phyloP scores from a whole-genome alignment of 2,888 invertebrate genomes.

The Hoplodrina ambigua region DNA sequence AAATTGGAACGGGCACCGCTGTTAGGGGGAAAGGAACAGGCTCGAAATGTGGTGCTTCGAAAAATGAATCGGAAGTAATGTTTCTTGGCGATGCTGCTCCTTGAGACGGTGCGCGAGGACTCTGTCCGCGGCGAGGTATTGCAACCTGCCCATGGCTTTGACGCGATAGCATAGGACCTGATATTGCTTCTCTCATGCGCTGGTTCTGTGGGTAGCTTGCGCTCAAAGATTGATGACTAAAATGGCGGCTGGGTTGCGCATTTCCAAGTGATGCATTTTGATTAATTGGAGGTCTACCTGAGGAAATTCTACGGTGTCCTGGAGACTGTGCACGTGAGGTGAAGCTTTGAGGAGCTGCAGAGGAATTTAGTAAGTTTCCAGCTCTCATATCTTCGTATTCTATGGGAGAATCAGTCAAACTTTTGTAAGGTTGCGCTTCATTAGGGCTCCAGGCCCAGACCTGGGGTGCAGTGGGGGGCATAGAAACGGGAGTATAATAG shows the following conservation, averaged over 20 bases:
- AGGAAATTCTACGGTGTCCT: neutral
- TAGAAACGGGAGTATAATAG: slow-evolving; percentile 5
- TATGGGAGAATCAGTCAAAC: slow-evolving; percentile 1
- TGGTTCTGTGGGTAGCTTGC: neutral
- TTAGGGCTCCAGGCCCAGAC: slow-evolving; percentile 8
- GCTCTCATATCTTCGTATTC: slow-evolving; percentile 12
- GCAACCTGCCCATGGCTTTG: slow-evolving; percentile 27
- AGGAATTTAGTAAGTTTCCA: slow-evolving; percentile 17
- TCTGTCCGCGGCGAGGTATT: slow-evolving; percentile 42
- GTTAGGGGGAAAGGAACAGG: slow-evolving; percentile 17
- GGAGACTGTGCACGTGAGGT: neutral
- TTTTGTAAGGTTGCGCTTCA: neutral
- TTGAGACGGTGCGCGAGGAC: neutral
- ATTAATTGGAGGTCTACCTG: slow-evolving; percentile 2
- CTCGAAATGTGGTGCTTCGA: slow-evolving; percentile 34
- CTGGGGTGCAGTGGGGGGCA: neutral
- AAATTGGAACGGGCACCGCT: slow-evolving; percentile 8
- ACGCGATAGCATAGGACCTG: slow-evolving; percentile 12
- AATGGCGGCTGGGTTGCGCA: neutral
- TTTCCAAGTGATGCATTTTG: slow-evolving; percentile 6
- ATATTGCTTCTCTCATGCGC: slow-evolving; percentile 1
- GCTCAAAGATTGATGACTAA: slow-evolving; percentile 1
- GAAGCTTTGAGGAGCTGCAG: slow-evolving; percentile 5
- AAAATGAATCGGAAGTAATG: slow-evolving; percentile 37
- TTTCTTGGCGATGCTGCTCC: neutral